These are phyloP conservation scores for Lepidothrix coronata DNA, from an alignment of 2,113 vertebrate genomes.

Conservation along the genomic window DNA sequence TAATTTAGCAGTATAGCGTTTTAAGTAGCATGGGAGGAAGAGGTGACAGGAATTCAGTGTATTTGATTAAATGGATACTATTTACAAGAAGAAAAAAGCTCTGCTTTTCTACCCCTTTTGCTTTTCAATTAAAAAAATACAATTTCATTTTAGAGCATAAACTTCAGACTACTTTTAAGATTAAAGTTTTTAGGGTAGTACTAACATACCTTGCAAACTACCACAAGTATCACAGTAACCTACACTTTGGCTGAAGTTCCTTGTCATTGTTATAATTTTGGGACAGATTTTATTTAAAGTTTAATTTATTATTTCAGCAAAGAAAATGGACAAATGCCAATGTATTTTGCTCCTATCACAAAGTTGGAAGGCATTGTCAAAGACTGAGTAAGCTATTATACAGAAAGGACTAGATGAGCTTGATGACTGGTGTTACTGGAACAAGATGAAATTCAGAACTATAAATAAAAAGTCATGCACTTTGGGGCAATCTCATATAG, in stretches of 20 bases:
- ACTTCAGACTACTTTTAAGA: background rate
- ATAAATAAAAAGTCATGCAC: slow-evolving; percentile 26
- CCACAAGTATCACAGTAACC: background rate
- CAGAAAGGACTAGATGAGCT: background rate
- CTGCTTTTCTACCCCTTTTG: background rate
- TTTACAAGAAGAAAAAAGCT: background rate
- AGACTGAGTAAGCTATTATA: background rate
- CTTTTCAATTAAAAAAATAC: background rate
- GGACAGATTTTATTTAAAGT: background rate
- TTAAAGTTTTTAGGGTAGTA: background rate
- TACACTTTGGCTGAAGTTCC: background rate
- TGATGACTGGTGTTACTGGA: slow-evolving; percentile 8
- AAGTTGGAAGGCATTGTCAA: slow-evolving; percentile 4
- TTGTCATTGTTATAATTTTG: background rate
- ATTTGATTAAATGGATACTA: background rate
- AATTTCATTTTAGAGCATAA: background rate
- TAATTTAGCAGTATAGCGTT: background rate
- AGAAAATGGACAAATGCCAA: background rate
- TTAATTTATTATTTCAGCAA: background rate
- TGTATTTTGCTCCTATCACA: slow-evolving; percentile 17
- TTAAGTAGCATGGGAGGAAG: background rate
- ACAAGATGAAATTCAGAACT: background rate
- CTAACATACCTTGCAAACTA: background rate
- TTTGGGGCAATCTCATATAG: background rate
- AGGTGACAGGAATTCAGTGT: background rate